phyloP scores from a whole-genome alignment of 2,113 vertebrate species.

The Aleadryas rufinucha region DNA sequence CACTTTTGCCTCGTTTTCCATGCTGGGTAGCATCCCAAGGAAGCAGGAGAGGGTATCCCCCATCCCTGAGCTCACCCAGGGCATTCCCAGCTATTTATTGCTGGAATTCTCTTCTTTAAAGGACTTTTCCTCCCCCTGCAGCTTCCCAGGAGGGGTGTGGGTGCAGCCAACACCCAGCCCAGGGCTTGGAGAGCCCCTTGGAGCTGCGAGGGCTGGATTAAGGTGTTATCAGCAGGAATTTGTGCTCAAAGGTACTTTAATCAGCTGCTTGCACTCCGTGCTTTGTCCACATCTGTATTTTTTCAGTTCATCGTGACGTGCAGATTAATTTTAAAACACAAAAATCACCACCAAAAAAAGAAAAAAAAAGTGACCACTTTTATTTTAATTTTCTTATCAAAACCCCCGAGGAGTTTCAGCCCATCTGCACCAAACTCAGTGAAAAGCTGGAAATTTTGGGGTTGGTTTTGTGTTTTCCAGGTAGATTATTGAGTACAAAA shows the following conservation, averaged over 20 bases:
- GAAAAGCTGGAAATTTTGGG: background rate
- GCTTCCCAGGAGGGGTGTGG: background rate
- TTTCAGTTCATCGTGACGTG: background rate
- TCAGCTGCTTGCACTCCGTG: background rate
- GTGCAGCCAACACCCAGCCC: background rate
- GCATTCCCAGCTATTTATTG: background rate
- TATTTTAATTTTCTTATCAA: background rate
- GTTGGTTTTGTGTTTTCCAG: background rate
- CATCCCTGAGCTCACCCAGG: background rate
- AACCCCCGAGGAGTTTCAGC: background rate
- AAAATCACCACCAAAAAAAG: background rate
- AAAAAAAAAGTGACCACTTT: background rate
- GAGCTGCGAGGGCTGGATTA: background rate
- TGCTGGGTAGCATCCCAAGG: fast-evolving
- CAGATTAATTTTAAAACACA: background rate
- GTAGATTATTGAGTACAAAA: background rate
- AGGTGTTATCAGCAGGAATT: slow-evolving; percentile 8
- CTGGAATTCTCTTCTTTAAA: background rate
- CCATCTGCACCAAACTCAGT: background rate
- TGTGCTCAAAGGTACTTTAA: background rate
- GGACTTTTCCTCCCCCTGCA: background rate
- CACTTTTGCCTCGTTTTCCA: background rate
- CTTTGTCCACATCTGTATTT: background rate
- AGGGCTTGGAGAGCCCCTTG: background rate
- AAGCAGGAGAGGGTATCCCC: background rate